A percentile compares a stretch with the other conserved stretches of the same genome.
phyloP scores from a whole-genome alignment of 2,797 vertebrate genomes.

The Melanotaenia trifasciata region DNA sequence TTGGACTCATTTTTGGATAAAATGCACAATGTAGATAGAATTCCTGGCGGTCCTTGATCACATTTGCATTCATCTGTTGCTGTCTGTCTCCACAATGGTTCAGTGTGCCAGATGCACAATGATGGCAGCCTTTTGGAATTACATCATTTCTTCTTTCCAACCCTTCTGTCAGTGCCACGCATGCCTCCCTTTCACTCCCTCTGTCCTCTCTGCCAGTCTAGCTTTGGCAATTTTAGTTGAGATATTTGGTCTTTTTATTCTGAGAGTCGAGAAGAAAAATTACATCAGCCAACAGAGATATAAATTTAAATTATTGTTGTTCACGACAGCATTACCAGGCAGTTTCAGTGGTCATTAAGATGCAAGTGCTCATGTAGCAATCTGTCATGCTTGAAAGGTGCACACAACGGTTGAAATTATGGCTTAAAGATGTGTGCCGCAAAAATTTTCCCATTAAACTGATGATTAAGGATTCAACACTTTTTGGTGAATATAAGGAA shows the following conservation, averaged over 20 bases:
- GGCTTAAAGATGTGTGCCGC: not conserved
- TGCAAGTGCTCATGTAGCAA: slow-evolving; percentile 1
- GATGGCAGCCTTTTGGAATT: slow-evolving; percentile 52
- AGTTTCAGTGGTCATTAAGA: not conserved
- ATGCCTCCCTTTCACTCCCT: slow-evolving; percentile 20
- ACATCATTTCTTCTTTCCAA: slow-evolving; percentile 45
- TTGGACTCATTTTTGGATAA: slow-evolving; percentile 13
- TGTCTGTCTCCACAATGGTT: slow-evolving; percentile 41
- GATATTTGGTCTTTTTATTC: slow-evolving; percentile 22
- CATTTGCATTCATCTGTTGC: slow-evolving; percentile 43
- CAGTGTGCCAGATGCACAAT: slow-evolving; percentile 55
- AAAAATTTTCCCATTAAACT: not conserved
- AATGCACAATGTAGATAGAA: slow-evolving; percentile 28
- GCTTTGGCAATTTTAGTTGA: slow-evolving; percentile 11
- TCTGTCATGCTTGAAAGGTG: slow-evolving; percentile 7
- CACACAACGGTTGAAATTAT: not conserved
- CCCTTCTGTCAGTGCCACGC: slow-evolving; percentile 15
- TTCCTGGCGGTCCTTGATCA: slow-evolving; percentile 42
- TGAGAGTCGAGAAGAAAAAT: slow-evolving; percentile 26
- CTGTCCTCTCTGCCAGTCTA: slow-evolving; percentile 17
- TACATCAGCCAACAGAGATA: not conserved
- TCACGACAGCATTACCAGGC: slow-evolving; percentile 1
- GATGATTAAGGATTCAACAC: not conserved
- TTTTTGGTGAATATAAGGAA: not conserved
- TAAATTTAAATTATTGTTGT: slow-evolving; percentile 1